Evolutionary conservation across 2,113 vertebrate species (phyloP).

Genomic region (Clinocottus analis): DNA sequence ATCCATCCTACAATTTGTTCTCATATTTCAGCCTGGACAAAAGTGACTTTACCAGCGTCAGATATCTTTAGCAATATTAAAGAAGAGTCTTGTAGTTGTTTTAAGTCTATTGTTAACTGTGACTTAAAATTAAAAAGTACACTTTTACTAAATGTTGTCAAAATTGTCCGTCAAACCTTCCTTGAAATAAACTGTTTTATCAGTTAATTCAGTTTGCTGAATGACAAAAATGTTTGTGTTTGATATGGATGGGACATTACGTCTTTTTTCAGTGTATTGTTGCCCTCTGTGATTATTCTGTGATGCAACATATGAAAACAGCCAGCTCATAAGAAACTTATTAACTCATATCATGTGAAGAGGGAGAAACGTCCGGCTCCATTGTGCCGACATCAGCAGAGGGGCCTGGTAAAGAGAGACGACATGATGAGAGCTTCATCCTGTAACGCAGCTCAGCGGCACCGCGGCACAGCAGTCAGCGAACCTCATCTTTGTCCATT

Average conservation of each 20-base stretch:
- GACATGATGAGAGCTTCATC: slow-evolving; percentile 6
- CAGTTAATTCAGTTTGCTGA: too few species aligned
- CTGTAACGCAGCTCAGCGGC: not conserved
- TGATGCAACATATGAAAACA: too few species aligned
- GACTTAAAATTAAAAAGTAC: not conserved
- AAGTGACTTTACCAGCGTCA: not conserved
- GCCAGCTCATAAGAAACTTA: not conserved
- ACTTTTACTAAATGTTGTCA: not conserved
- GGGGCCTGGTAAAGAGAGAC: not conserved
- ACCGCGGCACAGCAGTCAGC: not conserved
- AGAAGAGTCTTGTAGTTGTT: not conserved
- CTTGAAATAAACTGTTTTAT: not conserved
- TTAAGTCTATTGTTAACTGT: not conserved
- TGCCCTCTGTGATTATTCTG: too few species aligned
- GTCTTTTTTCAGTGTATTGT: too few species aligned
- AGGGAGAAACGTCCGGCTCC: not conserved
- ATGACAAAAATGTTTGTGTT: too few species aligned
- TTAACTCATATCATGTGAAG: too few species aligned
- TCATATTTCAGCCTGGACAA: not conserved
- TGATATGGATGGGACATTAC: too few species aligned
- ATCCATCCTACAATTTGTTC: not conserved
- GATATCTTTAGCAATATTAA: not conserved
- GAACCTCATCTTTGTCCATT: not conserved
- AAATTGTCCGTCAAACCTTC: not conserved
- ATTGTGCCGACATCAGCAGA: not conserved